These are phyloP conservation scores for Pygocentrus nattereri DNA, from an alignment of 2,797 vertebrate species.

Conservation along the genomic window DNA sequence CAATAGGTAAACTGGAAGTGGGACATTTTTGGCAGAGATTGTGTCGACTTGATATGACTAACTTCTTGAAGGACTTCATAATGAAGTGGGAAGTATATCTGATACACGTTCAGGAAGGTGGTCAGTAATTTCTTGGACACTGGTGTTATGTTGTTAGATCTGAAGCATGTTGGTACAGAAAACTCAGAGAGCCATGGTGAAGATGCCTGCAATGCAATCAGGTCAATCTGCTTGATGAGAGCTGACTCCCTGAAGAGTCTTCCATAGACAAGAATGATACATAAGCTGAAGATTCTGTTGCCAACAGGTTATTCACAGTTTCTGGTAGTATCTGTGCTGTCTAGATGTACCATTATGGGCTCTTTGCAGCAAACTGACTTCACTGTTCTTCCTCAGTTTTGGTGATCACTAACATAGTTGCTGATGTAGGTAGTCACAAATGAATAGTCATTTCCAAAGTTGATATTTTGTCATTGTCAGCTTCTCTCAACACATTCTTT, in stretches of 20 bases:
- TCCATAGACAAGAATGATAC: too few relatives aligned
- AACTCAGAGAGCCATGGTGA: too few relatives aligned
- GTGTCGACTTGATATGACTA: not conserved
- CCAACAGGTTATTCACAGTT: too few relatives aligned
- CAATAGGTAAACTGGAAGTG: too few relatives aligned
- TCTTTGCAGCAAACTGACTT: too few relatives aligned
- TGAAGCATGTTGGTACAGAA: not conserved
- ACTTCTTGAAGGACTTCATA: not conserved
- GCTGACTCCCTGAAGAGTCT: too few relatives aligned
- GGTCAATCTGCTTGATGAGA: not conserved
- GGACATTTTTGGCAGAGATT: not conserved
- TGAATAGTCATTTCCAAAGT: not conserved
- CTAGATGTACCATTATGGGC: too few relatives aligned
- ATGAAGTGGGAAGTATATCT: not conserved
- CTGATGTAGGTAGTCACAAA: not conserved
- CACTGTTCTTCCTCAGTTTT: too few relatives aligned
- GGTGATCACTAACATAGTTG: too few relatives aligned
- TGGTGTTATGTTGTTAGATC: not conserved
- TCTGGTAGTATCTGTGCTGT: too few relatives aligned
- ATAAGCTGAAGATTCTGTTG: too few relatives aligned
- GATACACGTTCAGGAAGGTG: not conserved
- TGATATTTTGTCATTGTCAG: not conserved
- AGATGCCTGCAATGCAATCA: not conserved
- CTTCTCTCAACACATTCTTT: not conserved
- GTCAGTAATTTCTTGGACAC: not conserved